Conservation (phyloP, 2,797 vertebrate genomes). For the Onychomys arenicola region DNA sequence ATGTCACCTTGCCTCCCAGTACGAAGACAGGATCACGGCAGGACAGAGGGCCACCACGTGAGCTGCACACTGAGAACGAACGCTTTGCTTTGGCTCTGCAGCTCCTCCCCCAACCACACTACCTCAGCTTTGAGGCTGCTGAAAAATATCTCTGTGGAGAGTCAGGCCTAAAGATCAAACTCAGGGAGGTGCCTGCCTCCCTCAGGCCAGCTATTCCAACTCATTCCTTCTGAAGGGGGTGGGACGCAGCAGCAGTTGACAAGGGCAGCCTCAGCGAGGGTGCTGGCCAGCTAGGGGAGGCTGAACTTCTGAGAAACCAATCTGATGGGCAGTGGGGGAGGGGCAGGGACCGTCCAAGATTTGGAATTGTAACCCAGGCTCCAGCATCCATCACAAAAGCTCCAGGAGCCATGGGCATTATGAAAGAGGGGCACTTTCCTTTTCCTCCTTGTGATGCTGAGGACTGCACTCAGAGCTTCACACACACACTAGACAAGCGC, state of each 20-base stretch:
- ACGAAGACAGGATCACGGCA: background rate
- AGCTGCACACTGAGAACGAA: background rate
- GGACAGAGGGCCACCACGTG: background rate
- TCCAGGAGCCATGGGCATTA: background rate
- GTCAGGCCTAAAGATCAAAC: slow-evolving; percentile 79
- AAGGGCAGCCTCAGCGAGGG: background rate
- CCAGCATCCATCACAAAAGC: background rate
- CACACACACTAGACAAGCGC: background rate
- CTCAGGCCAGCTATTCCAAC: slow-evolving; percentile 73
- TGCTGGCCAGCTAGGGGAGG: background rate
- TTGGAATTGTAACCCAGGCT: background rate
- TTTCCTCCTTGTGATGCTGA: background rate
- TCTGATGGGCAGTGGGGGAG: background rate
- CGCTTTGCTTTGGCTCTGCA: background rate
- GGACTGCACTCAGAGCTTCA: background rate
- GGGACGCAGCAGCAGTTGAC: background rate
- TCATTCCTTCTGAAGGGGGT: slow-evolving; percentile 78
- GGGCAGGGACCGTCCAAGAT: background rate
- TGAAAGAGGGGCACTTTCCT: background rate
- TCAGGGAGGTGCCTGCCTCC: slow-evolving; percentile 77
- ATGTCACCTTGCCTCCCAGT: slow-evolving; percentile 38
- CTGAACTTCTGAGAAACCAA: slow-evolving; percentile 30
- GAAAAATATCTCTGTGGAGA: slow-evolving; percentile 81
- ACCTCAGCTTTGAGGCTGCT: slow-evolving; percentile 84
- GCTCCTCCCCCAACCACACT: slow-evolving; percentile 59